Conservation (phyloP, 2,113 vertebrate genomes). For the Periophthalmus modestus region DNA sequence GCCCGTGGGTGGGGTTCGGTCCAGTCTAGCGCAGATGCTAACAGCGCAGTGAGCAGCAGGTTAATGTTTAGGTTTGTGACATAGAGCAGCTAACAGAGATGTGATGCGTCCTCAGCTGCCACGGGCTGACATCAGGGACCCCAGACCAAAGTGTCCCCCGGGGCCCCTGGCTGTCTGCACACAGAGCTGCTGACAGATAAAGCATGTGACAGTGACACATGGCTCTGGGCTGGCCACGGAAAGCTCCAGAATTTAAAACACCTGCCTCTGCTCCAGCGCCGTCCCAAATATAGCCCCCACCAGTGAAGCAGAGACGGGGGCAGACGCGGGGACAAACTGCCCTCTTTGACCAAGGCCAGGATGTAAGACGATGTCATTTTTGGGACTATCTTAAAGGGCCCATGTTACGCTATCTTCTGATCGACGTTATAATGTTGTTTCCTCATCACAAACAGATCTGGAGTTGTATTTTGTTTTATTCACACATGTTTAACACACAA, state of each 20-base stretch:
- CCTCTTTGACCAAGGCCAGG: neutral
- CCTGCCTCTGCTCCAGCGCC: neutral
- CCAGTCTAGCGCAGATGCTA: conserved; percentile 35
- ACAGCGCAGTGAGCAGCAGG: conserved; percentile 66
- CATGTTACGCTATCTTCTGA: too few species aligned
- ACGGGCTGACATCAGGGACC: conserved; percentile 53
- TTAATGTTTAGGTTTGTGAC: conserved; percentile 79
- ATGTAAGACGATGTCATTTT: neutral
- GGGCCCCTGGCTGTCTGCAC: conserved; percentile 73
- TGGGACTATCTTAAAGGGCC: neutral
- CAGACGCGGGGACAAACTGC: neutral
- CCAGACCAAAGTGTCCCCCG: conserved; percentile 78
- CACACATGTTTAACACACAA: too few species aligned
- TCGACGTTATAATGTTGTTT: too few species aligned
- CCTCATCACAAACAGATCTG: too few species aligned
- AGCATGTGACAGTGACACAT: conserved; percentile 80
- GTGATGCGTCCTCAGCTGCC: conserved; percentile 80
- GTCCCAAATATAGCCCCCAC: neutral
- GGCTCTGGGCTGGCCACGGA: conserved; percentile 74
- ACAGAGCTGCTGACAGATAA: conserved; percentile 79
- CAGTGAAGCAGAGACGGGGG: neutral
- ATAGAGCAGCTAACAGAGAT: conserved; percentile 80
- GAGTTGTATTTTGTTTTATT: too few species aligned
- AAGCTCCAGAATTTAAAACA: conserved; percentile 76
- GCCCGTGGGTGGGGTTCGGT: neutral